Evolutionary conservation across 2,797 vertebrate genomes (phyloP), one percentile per base, ranked within the genome.

Genomic region (Acanthiza pusilla): DNA sequence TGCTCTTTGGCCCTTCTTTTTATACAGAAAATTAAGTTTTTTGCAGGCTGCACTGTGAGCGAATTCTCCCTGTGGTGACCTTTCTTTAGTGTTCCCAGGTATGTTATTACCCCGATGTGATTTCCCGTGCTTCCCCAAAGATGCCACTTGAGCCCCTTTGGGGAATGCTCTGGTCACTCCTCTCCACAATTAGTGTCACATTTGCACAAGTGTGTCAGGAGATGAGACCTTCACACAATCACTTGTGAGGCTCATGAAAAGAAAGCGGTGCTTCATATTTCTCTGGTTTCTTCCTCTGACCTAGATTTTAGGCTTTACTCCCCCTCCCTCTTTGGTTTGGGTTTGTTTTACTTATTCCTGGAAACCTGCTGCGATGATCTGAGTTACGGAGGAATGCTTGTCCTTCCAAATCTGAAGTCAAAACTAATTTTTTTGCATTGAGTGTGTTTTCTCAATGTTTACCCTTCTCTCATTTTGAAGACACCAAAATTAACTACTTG

Each of bases 281-380:
- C 36, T 57, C 53, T 68, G 38, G 13, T 76, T 93, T 93, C 79
- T 93, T 94, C 62, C 82, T 84, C 73, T 80, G 90, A 81, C 91
- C 80, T 94, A 76, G 40, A 89, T 95, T 94, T 95, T 81, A 72
- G 50, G 38, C 79, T 87, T 32, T 61, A 13, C 58, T 30, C 79
- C 10, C 6, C 73, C 67, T 62, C 61, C 78, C 0, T 2, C 60
- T 67, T 88, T 84, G 72, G 47, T 94, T 66, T 85, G 78, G 19
- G 36, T 96, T 95, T 95, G 67, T 88, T 93, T 94, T 91, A 78
- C 68, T 89, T 94, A 82, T 90, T 93, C 83, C 73, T 89, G 50
- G 85, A 96, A 91, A 96, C 79, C 68, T 85, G 48, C 42, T 78
- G 48, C 4, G 22, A 92, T 79, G 34, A 80, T 94, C 66, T 88